phyloP scores from a whole-genome alignment of 2,797 vertebrate species.

The Acipenser transmontanus region DNA sequence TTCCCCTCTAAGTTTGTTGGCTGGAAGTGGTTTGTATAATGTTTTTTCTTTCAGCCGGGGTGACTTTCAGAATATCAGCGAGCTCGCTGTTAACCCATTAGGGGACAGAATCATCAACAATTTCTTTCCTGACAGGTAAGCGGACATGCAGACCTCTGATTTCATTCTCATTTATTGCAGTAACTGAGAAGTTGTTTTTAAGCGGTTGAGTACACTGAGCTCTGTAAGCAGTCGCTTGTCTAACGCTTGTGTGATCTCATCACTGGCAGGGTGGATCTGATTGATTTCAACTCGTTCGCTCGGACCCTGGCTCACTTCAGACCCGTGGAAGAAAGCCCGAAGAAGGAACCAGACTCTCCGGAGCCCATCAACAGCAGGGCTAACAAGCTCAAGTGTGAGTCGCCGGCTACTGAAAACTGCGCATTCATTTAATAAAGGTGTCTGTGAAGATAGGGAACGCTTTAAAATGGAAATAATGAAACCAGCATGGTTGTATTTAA shows the following conservation, averaged over 20 bases:
- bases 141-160: background rate
- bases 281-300: constrained; percentile 65
- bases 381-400: constrained; percentile 67
- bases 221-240: too few relatives aligned
- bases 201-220: too few relatives aligned
- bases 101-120: constrained; percentile 61
- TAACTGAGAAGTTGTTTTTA: background rate
- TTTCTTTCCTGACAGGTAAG: constrained; percentile 64
- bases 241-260: background rate
- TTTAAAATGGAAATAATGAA: too few relatives aligned
- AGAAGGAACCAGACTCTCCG: constrained; percentile 26
- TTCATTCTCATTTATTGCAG: too few relatives aligned
- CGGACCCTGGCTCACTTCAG: constrained; percentile 67
- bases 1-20: too few relatives aligned
- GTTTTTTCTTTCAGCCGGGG: constrained; percentile 38
- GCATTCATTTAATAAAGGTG: too few relatives aligned
- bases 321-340: constrained; percentile 37
- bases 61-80: constrained; percentile 54
- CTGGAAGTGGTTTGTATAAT: too few relatives aligned
- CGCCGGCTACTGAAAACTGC: background rate
- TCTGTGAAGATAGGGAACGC: too few relatives aligned
- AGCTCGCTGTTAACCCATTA: constrained; percentile 63
- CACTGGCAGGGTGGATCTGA: constrained; percentile 42
- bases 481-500: too few relatives aligned
- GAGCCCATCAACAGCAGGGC: constrained; percentile 61